Base-by-base conservation (phyloP, 2,888 invertebrate genomes). In the Enoplolaimus lenunculus region DNA sequence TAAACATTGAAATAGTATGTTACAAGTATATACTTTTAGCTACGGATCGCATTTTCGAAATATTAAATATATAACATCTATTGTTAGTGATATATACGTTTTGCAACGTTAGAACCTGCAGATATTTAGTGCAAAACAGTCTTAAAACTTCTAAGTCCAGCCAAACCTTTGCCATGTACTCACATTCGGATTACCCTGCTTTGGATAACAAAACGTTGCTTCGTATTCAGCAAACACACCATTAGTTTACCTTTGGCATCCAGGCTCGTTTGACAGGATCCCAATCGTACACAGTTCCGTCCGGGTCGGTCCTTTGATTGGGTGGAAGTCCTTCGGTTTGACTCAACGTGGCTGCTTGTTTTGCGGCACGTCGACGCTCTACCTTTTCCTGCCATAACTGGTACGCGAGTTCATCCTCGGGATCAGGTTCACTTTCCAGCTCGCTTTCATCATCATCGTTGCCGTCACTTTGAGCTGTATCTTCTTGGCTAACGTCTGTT, bases 251-350 rank as follows among this genome's bases (percentile, higher is more conserved):
- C 86, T 91, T 92, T 0, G 95, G 95, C 83, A 95, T 90, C 94
- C 95, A 98, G 1, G 93, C 94, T 78, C 87, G 89, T 81, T 90
- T 93, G 59, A 87, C 87, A 31, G 85, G 85, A 83, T 97, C 93
- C 92, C 93, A 97, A 79, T 94, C 89, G 81, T 87, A 93, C 73
- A 88, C 88, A 0, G 88, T 88, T 0, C 93, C 94, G 85, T 97
- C 95, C 16, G 69, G 45, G 62, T 71, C 69, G 21, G 34, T 28
- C 21, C 34, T 31, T 13, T 21, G 26, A 60, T 68, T 68, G n/a
- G n/a, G n/a, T n/a, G n/a, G n/a, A n/a, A n/a, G n/a, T 3, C 33
- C 34, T 21, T 29, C 67, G 60, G n/a, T 21, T 2, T 21, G 26
- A 13, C 33, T 34, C 66, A 35, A 3, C 33, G 2, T 57, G 30